Evolutionary conservation across 2,113 vertebrate species (phyloP), one percentile per base, ranked within the genome.

Genomic region (Lipotes vexillifer): DNA sequence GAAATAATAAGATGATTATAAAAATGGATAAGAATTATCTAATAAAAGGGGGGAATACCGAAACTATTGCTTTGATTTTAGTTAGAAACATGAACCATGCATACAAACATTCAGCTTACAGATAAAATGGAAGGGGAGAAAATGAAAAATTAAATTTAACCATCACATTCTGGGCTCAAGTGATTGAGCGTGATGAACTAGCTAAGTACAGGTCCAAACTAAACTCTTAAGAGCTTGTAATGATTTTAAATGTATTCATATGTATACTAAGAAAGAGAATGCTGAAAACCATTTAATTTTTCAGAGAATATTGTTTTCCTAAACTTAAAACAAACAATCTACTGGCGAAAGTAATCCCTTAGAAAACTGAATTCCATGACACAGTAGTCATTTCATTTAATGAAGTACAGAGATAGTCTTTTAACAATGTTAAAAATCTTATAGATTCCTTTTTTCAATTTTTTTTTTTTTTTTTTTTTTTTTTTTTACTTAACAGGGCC

Each of bases 281-380:
- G 36, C 5, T 66, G 5, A 3, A 93, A 89, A 3, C 4, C 59
- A 80, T 81, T 93, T 91, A 88, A 75, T 77, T 84, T 96, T 80
- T 93, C 68, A 92, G 46, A 96, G 93, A 85, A 81, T n/a, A 93
- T 18, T 5, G 33, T 90, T 88, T 93, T 82, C 44, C 61, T 63
- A 88, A 33, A 89, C 89, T 93, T 61, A 85, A 91, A 96, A 88
- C 69, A 95, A 90, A 93, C 10, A 14, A 91, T 11, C 63, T 90
- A 88, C 2, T 46, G 23, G 25, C 23, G 38, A 90, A 86, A 81
- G n/a, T 55, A 71, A 75, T 21, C 27, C 74, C 85, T 65, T 41
- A 81, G 38, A 65, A 85, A 84, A 91, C 8, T 29, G 52, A 93
- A 85, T 83, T 88, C n/a, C 52, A 29, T 68, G 4, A 83, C 25